Percentiles rank a stretch among this genome's conserved stretches.
Conservation (phyloP, 2,113 vertebrate species). For the Podilymbus podiceps region DNA sequence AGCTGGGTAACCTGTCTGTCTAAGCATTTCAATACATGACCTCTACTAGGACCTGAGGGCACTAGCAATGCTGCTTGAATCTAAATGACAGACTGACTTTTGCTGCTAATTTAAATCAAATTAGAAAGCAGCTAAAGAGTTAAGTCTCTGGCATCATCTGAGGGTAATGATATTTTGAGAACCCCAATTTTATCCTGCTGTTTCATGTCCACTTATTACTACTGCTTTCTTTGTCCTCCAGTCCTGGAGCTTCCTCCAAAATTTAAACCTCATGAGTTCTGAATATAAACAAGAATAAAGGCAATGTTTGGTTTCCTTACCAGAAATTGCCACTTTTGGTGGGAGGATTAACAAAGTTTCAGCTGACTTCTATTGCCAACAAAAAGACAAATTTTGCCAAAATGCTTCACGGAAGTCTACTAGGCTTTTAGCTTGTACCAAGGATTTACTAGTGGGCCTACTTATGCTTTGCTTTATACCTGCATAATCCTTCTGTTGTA, state of each 20-base stretch:
- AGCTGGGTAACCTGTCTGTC: background rate
- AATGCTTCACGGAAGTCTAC: background rate
- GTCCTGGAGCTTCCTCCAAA: background rate
- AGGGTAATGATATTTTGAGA: background rate
- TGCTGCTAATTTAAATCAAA: background rate
- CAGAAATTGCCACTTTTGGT: background rate
- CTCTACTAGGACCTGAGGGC: background rate
- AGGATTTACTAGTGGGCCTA: background rate
- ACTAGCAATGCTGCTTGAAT: background rate
- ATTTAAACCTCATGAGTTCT: background rate
- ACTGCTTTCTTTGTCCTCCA: background rate
- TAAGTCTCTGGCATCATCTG: background rate
- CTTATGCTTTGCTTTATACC: background rate
- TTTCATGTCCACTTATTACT: background rate
- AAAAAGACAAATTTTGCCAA: background rate
- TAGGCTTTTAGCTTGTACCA: background rate
- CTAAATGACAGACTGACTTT: background rate
- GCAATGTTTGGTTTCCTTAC: background rate
- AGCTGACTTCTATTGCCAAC: background rate
- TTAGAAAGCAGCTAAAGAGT: background rate
- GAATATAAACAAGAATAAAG: background rate
- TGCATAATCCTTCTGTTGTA: background rate
- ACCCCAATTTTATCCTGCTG: background rate
- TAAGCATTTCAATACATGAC: background rate
- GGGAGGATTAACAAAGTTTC: background rate